A percentile compares a stretch with the other conserved stretches of the same genome.
Conservation (phyloP, 2,888 invertebrate genomes). For the Apoda limacodes region DNA sequence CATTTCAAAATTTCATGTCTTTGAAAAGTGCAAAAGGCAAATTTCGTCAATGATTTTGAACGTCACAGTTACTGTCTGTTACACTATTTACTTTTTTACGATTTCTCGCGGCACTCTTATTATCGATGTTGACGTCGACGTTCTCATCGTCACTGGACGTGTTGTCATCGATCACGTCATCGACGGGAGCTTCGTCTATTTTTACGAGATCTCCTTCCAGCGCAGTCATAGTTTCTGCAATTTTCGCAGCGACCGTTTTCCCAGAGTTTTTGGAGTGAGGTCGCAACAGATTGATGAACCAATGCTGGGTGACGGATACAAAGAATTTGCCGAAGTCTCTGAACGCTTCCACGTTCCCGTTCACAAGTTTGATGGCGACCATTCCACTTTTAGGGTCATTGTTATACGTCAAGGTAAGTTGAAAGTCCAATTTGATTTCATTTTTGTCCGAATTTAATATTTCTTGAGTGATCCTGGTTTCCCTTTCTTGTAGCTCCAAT, state of each 20-base stretch:
- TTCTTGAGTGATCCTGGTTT: conserved; percentile 34
- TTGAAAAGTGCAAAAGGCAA: no score
- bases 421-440: conserved; percentile 27
- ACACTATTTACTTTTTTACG: conserved; percentile 9
- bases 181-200: no score
- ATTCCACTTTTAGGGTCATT: conserved; percentile 24
- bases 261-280: conserved; percentile 25
- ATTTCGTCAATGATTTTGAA: no score
- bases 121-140: background rate
- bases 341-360: conserved; percentile 30
- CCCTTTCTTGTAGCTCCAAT: conserved; percentile 27
- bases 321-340: conserved; percentile 39
- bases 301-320: conserved; percentile 27
- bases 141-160: background rate
- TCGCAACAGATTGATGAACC: conserved; percentile 29
- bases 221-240: no score
- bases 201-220: no score
- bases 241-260: no score
- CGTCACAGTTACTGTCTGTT: no score
- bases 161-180: background rate
- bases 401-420: conserved; percentile 27
- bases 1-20: no score
- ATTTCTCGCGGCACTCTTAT: conserved; percentile 5
- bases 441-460: conserved; percentile 25
- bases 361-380: conserved; percentile 21